Evolutionary conservation across 2,797 vertebrate genomes (phyloP), one percentile per base, ranked within the genome.

Genomic region (Monodelphis domestica): DNA sequence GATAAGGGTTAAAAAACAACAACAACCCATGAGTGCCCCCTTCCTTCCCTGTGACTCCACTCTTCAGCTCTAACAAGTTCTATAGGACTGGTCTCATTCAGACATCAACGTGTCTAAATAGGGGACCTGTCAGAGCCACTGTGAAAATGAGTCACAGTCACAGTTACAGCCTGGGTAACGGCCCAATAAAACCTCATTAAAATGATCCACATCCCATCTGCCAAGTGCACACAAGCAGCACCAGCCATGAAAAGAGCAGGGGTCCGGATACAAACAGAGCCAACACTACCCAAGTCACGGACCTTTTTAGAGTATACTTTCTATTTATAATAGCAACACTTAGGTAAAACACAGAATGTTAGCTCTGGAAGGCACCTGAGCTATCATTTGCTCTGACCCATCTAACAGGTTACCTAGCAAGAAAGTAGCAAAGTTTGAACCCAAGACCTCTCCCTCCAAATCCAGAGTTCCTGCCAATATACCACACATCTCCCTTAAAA

Each of bases 141-240:
- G 98, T 98, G 98, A 98, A 98, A 98, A 98, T 98, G 98, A 98
- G 96, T 98, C 98, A 98, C 98, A 97, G 98, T 98, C 96, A 95
- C 98, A 98, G 98, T 98, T 98, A 98, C 97, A 98, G 98, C 97
- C 98, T 33, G n/a, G 98, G 98, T 98, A 98, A 98, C 98, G 98
- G 98, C 98, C 98, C 98, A 98, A 98, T 98, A 98, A 98, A 98
- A 98, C 97, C 98, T 98, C 98, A 98, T 98, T 98, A 98, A 98
- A 98, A 98, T 98, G 98, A 98, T 98, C 98, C 98, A 98, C 97
- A 96, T 98, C 98, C 98, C 98, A 98, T 98, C 98, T 98, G 98
- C 98, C 98, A 98, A 97, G 96, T 95, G 95, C 95, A 97, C 95
- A 97, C 97, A 98, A 97, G 97, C 97, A 97, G 95, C 97, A 97